Percentiles rank a stretch among this genome's conserved stretches.
These are phyloP conservation scores for Panthera uncia DNA, from an alignment of 2,113 vertebrate genomes.

Conservation along the genomic window DNA sequence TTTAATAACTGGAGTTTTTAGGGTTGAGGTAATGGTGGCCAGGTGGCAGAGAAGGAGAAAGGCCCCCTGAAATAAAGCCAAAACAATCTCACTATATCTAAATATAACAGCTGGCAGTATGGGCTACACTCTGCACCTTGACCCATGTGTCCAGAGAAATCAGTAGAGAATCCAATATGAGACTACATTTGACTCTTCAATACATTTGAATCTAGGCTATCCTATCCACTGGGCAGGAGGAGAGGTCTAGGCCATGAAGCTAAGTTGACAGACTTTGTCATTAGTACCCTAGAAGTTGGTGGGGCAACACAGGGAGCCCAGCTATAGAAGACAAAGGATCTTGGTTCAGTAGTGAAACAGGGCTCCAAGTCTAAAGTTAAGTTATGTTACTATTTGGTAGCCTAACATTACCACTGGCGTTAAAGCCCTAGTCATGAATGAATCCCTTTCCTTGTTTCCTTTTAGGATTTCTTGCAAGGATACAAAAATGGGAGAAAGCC, in stretches of 20 bases:
- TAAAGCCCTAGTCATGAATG: neutral
- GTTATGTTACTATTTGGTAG: neutral
- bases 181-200: neutral
- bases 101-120: neutral
- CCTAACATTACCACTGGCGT: neutral
- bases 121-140: neutral
- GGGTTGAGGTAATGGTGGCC: neutral
- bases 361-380: neutral
- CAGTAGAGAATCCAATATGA: neutral
- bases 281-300: accelerated
- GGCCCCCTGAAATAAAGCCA: neutral
- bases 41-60: neutral
- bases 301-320: neutral
- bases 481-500: neutral
- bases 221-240: neutral
- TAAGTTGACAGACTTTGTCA: neutral
- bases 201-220: neutral
- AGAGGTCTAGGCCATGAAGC: neutral
- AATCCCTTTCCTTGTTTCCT: neutral
- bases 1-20: neutral
- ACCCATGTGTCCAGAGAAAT: neutral
- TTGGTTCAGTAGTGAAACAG: neutral
- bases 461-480: neutral
- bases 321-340: neutral
- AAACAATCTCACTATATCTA: neutral